Base-by-base conservation (phyloP, 2,797 vertebrate species). In the Anableps anableps region DNA sequence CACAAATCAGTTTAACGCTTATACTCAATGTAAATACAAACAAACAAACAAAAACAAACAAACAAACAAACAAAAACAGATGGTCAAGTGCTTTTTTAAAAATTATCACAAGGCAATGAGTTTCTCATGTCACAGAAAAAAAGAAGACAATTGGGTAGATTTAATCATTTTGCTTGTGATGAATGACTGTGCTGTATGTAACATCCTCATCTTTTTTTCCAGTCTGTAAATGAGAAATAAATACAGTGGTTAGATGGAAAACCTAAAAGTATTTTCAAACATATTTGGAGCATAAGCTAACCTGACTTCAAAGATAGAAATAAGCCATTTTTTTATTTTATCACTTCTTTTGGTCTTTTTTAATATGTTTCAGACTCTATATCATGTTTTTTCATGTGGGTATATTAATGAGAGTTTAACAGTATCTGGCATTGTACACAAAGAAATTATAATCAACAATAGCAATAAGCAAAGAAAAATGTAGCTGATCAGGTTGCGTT, bases 151-250 rank as follows among this genome's bases (percentile, higher is more conserved):
- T 8, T 13, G 1, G 36, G 26, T 41, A 13, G 36, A 68, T 68
- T 68, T 68, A 68, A 51, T 11, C 38, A 14, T 51, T 51, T 72
- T 7, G 11, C 48, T 51, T 73, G 47, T 51, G 48, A 51, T 26
- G 48, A 73, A 23, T 55, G 58, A 85, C 0, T 0, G 21, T 75
- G 71, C 74, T 87, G 5, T 83, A 83, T 1, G 41, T 78, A 4
- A 78, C 48, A 21, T 78, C 29, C 1, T 72, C 51, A 16, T 38
- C 31, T 74, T 77, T 76, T 62, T 16, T 21, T 70, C 75, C 36
- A 74, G n/a, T 48, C 82, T 89, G 75, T 48, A 19, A 7, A 85
- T 73, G 13, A 81, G 2, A 77, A 78, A 6, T 0, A 72, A 77
- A 62, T 29, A 34, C 51, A 3, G 75, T 7, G 1, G 14, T 68